These are phyloP conservation scores for Ochropleura plecta DNA, from an alignment of 2,888 invertebrate genomes.

Conservation along the genomic window DNA sequence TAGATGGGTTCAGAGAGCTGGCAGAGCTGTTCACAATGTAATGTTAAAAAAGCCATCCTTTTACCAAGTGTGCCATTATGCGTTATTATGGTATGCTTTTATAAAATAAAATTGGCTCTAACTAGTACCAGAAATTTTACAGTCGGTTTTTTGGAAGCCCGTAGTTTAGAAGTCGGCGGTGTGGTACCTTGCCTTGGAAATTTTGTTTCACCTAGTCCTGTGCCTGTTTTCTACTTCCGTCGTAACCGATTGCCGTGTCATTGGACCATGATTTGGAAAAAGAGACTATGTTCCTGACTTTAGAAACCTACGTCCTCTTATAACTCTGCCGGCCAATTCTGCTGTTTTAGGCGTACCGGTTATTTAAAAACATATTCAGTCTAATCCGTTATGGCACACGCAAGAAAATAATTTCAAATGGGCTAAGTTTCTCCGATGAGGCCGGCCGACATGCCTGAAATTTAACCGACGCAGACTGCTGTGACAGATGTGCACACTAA, in stretches of 20 bases:
- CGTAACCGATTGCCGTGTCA: background rate
- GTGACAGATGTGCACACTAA: no score
- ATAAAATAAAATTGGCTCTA: background rate
- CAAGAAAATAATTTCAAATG: no score
- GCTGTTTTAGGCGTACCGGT: no score
- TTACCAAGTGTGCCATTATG: conserved; percentile 6
- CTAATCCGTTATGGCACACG: no score
- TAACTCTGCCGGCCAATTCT: no score
- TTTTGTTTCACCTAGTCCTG: background rate
- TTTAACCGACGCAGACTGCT: no score
- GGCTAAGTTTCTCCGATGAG: no score
- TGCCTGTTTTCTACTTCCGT: background rate
- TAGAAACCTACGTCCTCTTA: no score
- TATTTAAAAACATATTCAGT: no score
- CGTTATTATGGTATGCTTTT: background rate
- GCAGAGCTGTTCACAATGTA: conserved; percentile 44
- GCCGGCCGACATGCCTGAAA: no score
- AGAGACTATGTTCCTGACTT: no score
- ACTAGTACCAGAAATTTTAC: background rate
- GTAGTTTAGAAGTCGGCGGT: background rate
- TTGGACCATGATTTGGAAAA: background rate
- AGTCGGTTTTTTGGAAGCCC: background rate
- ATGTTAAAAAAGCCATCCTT: conserved; percentile 32
- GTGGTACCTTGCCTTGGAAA: background rate
- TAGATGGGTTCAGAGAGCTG: conserved; percentile 45